A percentile compares a stretch with the other conserved stretches of the same genome.
These are phyloP conservation scores for Drosophila tropicalis DNA, from an alignment of 1,140 invertebrate genomes.

Conservation along the genomic window DNA sequence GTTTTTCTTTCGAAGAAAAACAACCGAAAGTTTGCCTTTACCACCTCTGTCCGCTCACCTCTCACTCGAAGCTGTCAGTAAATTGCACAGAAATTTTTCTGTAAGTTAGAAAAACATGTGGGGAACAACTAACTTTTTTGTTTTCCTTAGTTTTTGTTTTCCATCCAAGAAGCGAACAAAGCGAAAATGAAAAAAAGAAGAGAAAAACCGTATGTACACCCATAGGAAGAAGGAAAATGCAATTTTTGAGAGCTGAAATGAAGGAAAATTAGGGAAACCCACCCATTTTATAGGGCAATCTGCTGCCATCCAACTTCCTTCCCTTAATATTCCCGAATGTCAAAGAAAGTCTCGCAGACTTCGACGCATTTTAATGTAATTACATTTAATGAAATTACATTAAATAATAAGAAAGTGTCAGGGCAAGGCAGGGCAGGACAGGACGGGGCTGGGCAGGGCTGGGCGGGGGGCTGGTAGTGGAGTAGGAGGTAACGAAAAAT, in stretches of 20 bases:
- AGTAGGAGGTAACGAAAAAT: background rate
- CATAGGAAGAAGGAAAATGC: background rate
- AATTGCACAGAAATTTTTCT: slow-evolving; percentile 11
- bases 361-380: slow-evolving; percentile 66
- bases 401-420: slow-evolving; percentile 61
- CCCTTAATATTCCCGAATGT: background rate
- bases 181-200: background rate
- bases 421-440: too few species aligned
- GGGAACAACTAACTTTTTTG: slow-evolving; percentile 10
- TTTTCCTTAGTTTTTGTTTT: slow-evolving; percentile 12
- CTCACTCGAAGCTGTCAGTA: slow-evolving; percentile 8
- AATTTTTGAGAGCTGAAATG: slow-evolving; percentile 2
- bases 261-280: background rate
- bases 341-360: slow-evolving; percentile 15
- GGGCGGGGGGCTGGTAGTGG: background rate
- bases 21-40: slow-evolving; percentile 3
- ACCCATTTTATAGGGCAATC: background rate
- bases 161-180: background rate
- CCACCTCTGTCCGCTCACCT: background rate
- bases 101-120: slow-evolving; percentile 13
- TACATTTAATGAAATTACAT: slow-evolving; percentile 64
- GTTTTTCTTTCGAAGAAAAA: slow-evolving; percentile 18
- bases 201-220: background rate
- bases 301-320: background rate
- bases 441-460: too few species aligned